Conservation (phyloP, 2,797 vertebrate species). For the Schizopygopsis pylzovi region DNA sequence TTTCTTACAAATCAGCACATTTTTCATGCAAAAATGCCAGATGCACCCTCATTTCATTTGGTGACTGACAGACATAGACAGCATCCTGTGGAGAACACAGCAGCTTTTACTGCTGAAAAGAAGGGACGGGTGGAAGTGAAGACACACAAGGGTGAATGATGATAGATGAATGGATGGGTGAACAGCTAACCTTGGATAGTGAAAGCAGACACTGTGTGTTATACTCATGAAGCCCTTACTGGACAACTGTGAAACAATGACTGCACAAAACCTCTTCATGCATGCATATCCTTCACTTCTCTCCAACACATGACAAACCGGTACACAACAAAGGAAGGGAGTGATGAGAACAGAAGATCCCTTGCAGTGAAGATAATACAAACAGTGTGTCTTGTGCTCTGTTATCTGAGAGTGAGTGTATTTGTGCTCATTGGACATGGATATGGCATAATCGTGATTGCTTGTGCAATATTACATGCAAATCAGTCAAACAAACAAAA, state of each 20-base stretch:
- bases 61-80: constrained; percentile 37
- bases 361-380: constrained; percentile 41
- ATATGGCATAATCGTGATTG: constrained; percentile 56
- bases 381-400: constrained; percentile 53
- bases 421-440: constrained; percentile 58
- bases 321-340: background rate
- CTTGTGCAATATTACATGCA: constrained; percentile 73
- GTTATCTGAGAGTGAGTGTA: constrained; percentile 56
- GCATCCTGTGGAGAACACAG: constrained; percentile 42
- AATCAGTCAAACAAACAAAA: constrained; percentile 65
- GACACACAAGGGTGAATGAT: constrained; percentile 44
- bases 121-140: constrained; percentile 33
- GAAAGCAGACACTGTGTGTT: constrained; percentile 44
- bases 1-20: constrained; percentile 40
- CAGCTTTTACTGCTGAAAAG: constrained; percentile 22
- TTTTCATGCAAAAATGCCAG: constrained; percentile 73
- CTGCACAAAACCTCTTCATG: constrained; percentile 46
- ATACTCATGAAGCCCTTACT: constrained; percentile 56
- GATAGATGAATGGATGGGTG: constrained; percentile 13
- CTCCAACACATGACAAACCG: background rate
- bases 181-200: constrained; percentile 53
- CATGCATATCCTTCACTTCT: constrained; percentile 32
- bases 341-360: constrained; percentile 22
- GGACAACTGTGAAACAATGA: constrained; percentile 60
- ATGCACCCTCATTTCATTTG: constrained; percentile 22